A percentile compares a stretch with the other conserved stretches of the same genome.
Conservation (phyloP, 2,797 vertebrate genomes). For the Acridotheres tristis region DNA sequence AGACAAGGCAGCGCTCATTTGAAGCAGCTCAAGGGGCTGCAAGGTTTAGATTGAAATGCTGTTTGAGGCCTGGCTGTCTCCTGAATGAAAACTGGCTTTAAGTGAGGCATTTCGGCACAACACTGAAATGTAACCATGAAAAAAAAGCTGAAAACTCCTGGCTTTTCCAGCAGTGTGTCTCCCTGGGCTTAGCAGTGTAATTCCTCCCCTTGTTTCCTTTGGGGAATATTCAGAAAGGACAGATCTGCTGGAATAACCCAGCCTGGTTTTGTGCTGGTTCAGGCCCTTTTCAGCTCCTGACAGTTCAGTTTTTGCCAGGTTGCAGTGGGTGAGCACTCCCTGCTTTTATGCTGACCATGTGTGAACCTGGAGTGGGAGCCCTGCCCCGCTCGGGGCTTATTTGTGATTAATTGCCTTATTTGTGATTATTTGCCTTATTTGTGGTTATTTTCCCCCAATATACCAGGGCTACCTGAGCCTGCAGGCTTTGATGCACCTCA, state of each 20-base stretch:
- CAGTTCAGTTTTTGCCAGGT: rapidly evolving
- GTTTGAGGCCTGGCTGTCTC: neutral
- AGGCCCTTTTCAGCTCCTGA: neutral
- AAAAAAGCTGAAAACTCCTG: neutral
- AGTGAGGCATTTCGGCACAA: neutral
- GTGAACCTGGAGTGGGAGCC: neutral
- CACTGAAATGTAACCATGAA: neutral
- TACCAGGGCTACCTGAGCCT: rapidly evolving
- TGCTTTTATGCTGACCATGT: neutral
- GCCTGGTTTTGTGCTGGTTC: neutral
- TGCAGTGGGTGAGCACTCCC: neutral
- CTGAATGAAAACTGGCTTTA: neutral
- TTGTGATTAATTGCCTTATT: no score
- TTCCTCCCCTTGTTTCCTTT: neutral
- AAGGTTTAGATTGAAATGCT: neutral
- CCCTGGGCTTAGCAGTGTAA: neutral
- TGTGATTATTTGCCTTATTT: no score
- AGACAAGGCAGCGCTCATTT: neutral
- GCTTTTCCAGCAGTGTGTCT: neutral
- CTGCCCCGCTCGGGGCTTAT: no score
- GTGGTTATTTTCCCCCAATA: rapidly evolving
- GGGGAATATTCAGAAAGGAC: neutral
- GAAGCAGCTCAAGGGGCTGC: neutral
- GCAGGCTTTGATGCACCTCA: neutral
- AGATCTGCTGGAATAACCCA: neutral